Base-by-base conservation (phyloP, 2,888 invertebrate genomes). In the Parnassius smintheus region DNA sequence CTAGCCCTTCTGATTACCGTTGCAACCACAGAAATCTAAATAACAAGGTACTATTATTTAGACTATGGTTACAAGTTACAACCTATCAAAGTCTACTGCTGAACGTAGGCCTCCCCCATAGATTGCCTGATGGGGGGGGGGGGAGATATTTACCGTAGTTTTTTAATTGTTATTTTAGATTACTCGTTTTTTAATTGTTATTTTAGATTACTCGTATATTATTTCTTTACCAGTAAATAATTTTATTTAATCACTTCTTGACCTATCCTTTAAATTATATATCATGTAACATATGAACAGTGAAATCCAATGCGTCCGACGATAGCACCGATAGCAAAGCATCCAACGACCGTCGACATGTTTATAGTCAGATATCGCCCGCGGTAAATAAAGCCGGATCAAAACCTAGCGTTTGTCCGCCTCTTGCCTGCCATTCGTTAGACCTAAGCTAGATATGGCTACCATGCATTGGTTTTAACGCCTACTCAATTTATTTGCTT, bases 331-430 rank as follows among this genome's bases (percentile, higher is more conserved):
- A 66, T 62, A 66, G 70, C 48, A 51, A 62, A 60, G 73, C 74
- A 72, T 71, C 75, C 76, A 71, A 76, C 75, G 72, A 75, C 77
- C 80, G 86, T 78, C 84, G 88, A 88, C 87, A 83, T 85, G 86
- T 89, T 89, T 88, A 89, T 79, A 75, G 83, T 68, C 68, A 80
- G 84, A 86, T 88, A 88, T 82, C 79, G 76, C 69, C 67, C 66
- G 66, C 75, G 73, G 85, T 86, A 86, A 87, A 88, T 83, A 78
- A 78, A 70, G 12, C 49, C 13, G 78, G 75, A 77, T 80, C 75
- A 72, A 74, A 75, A 72, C 70, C 74, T 72, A 71, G 71, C 67
- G 70, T 72, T 73, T 72, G 70, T 75, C 75, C 59, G 60, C 64
- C 60, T 60, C 60, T 44, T 45, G 60, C 13, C 57, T n/a, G 60